These are phyloP conservation scores for Paralvinella palmiformis DNA, from an alignment of 1,140 invertebrate genomes.

Conservation along the genomic window DNA sequence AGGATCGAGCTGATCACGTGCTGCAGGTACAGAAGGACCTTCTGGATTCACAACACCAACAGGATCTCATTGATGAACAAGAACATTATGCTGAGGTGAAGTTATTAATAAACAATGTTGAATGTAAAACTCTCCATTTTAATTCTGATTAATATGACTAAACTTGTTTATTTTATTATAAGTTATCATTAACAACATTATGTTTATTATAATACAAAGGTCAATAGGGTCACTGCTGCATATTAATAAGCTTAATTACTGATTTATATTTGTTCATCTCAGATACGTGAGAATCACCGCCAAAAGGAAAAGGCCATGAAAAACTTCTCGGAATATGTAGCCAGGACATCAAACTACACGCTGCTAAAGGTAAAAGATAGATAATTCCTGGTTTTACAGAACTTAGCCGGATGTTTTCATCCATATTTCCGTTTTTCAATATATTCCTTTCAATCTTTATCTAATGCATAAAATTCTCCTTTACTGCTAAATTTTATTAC, in stretches of 20 bases:
- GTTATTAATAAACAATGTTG: neutral
- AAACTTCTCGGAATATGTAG: constrained; percentile 42
- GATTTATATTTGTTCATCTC: constrained; percentile 13
- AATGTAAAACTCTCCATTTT: neutral
- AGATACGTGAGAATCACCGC: constrained; percentile 47
- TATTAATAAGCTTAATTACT: neutral
- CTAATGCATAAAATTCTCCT: neutral
- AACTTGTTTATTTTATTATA: neutral
- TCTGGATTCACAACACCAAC: constrained; percentile 40
- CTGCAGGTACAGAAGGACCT: constrained; percentile 42
- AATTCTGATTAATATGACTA: neutral
- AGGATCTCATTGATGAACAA: constrained; percentile 45
- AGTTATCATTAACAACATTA: neutral
- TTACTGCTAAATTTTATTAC: neutral
- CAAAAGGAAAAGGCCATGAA: constrained; percentile 44
- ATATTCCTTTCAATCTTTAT: constrained; percentile 11
- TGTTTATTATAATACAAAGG: neutral
- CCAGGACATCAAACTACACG: constrained; percentile 44
- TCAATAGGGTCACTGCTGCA: neutral
- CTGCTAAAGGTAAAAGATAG: constrained; percentile 41
- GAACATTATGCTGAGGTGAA: constrained; percentile 47
- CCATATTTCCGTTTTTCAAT: constrained; percentile 7
- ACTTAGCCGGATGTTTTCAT: neutral
- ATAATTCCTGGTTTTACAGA: constrained; percentile 3
- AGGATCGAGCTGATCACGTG: constrained; percentile 41